phyloP scores from a whole-genome alignment of 2,797 vertebrate genomes.

The Lagodon rhomboides region DNA sequence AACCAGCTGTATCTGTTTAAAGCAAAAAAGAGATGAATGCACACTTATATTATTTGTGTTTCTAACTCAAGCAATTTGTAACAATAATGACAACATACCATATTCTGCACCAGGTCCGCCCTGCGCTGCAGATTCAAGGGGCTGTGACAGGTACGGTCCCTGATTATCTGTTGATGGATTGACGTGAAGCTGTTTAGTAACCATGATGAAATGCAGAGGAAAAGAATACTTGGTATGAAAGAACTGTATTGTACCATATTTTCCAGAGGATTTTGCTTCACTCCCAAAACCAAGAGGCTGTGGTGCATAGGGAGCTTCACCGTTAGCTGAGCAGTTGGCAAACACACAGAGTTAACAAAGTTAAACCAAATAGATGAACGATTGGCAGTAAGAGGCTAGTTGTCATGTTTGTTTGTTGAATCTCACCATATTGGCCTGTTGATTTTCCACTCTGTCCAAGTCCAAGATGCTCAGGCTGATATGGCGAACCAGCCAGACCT shows the following conservation, averaged over 20 bases:
- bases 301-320: conserved; percentile 52
- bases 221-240: neutral
- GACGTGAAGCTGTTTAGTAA: neutral
- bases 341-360: conserved; percentile 7
- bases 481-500: conserved; percentile 69
- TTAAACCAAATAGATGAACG: neutral
- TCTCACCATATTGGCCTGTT: conserved; percentile 64
- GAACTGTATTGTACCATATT: conserved; percentile 60
- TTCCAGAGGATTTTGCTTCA: conserved; percentile 55
- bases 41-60: neutral
- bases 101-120: conserved; percentile 51
- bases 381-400: neutral
- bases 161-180: conserved; percentile 52
- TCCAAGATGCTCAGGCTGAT: conserved; percentile 67
- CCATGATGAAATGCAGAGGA: neutral
- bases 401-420: conserved; percentile 12
- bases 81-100: conserved; percentile 29
- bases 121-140: conserved; percentile 65
- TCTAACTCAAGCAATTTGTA: neutral
- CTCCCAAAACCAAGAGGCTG: conserved; percentile 50
- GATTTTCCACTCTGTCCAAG: conserved; percentile 57
- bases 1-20: conserved; percentile 51
- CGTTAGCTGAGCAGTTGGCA: conserved; percentile 41
- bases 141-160: conserved; percentile 61
- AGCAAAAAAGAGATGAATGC: neutral